A percentile compares a stretch with the other conserved stretches of the same genome.
Evolutionary conservation across 2,113 vertebrate species (phyloP).

Genomic region (Vireo altiloquus): DNA sequence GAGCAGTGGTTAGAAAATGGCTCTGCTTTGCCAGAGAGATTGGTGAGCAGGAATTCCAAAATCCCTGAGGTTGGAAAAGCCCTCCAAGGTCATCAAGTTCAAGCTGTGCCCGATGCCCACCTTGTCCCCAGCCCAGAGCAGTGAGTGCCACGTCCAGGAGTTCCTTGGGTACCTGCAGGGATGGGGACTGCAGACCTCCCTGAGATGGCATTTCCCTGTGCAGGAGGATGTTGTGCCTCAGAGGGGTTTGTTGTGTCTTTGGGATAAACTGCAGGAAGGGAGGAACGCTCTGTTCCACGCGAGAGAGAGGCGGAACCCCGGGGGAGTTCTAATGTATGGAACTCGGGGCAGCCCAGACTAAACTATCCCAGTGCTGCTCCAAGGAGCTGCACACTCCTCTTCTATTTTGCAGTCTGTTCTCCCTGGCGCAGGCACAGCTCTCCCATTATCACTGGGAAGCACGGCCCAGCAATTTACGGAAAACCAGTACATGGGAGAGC

Average conservation of each 20-base stretch:
- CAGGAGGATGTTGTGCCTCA: neutral
- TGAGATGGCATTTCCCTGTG: neutral
- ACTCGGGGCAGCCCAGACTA: neutral
- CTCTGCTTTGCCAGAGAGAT: neutral
- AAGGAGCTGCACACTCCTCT: neutral
- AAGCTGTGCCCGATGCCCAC: neutral
- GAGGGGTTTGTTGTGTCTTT: neutral
- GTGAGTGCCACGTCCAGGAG: neutral
- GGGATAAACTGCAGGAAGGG: neutral
- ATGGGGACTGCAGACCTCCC: neutral
- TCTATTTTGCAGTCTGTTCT: neutral
- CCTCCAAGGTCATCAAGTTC: neutral
- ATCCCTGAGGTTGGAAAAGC: neutral
- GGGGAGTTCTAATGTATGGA: neutral
- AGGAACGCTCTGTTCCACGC: accelerated
- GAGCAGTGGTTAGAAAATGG: neutral
- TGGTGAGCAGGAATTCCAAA: neutral
- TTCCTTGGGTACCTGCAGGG: neutral
- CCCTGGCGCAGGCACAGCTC: neutral
- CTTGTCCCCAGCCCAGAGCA: neutral
- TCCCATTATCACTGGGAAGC: neutral
- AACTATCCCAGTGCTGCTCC: neutral
- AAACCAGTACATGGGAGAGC: neutral
- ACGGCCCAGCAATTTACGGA: neutral
- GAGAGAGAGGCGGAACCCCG: neutral